Percentiles rank a stretch among this genome's conserved stretches.
These are phyloP conservation scores for Corydoras maculifer DNA, from an alignment of 2,113 vertebrate species.

Conservation along the genomic window DNA sequence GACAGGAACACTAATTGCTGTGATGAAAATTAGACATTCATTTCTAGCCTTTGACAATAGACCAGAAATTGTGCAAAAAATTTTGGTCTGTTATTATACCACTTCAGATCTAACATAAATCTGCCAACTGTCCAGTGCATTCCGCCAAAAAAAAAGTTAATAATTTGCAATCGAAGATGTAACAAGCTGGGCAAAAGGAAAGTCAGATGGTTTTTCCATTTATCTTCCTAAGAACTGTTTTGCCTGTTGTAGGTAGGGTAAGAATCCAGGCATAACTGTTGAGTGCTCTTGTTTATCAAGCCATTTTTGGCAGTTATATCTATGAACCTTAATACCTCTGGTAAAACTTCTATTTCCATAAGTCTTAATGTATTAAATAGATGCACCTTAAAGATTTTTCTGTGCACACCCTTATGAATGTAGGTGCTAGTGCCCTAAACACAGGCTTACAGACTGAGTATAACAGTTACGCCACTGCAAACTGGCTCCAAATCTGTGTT, in stretches of 20 bases:
- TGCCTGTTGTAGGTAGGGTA: too few relatives aligned
- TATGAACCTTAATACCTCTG: too few relatives aligned
- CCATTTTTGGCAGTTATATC: too few relatives aligned
- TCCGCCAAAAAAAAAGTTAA: not conserved
- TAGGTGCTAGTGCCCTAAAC: slow-evolving; percentile 10
- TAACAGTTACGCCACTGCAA: slow-evolving; percentile 5
- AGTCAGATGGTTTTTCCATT: too few relatives aligned
- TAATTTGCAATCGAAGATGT: not conserved
- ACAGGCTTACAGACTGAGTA: slow-evolving; percentile 10
- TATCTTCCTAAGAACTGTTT: too few relatives aligned
- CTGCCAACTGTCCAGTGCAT: not conserved
- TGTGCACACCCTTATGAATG: not conserved
- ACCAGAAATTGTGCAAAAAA: not conserved
- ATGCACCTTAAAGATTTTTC: too few relatives aligned
- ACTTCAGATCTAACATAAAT: slow-evolving; percentile 7
- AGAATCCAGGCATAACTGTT: too few relatives aligned
- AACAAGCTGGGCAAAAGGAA: too few relatives aligned
- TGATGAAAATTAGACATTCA: slow-evolving; percentile 14
- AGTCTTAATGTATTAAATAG: too few relatives aligned
- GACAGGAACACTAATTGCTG: slow-evolving; percentile 43
- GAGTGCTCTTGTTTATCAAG: too few relatives aligned
- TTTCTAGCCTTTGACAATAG: slow-evolving; percentile 5
- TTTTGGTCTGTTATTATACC: not conserved
- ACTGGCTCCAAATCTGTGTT: slow-evolving; percentile 12
- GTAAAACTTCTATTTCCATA: too few relatives aligned